A percentile compares a stretch with the other conserved stretches of the same genome.
Evolutionary conservation across 37 sponge, comb jelly and placozoan genomes (phyloP).

Genomic region (Bolinopsis microptera): DNA sequence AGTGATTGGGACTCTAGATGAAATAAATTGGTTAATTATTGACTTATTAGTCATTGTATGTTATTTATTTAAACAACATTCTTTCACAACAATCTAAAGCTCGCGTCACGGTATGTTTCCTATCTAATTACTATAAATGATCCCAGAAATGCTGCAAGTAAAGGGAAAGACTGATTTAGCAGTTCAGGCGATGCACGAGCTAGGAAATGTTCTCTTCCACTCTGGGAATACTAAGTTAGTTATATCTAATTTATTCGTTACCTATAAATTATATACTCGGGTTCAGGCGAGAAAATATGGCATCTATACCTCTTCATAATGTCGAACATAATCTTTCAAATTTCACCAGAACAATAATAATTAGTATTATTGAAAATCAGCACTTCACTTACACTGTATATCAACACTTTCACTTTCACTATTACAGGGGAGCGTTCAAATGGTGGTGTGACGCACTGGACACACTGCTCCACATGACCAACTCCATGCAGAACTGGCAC

Average conservation of each 20-base stretch:
- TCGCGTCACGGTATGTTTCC: too few species aligned
- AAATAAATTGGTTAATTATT: too few species aligned
- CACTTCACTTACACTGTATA: too few species aligned
- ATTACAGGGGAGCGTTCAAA: slow-evolving; percentile 62
- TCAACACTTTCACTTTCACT: background rate
- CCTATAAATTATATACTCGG: background rate
- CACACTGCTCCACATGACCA: slow-evolving; percentile 52
- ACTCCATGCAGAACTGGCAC: slow-evolving; percentile 68
- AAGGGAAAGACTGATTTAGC: slow-evolving; percentile 64
- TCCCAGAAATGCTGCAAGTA: slow-evolving; percentile 54
- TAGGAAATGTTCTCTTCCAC: slow-evolving; percentile 69
- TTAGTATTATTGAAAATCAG: too few species aligned
- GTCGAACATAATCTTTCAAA: too few species aligned
- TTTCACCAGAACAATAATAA: too few species aligned
- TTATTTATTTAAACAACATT: too few species aligned
- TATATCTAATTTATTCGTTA: background rate
- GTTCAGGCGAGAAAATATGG: background rate
- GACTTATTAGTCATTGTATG: too few species aligned
- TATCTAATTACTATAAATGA: background rate
- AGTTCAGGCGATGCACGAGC: slow-evolving; percentile 72
- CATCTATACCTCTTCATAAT: too few species aligned
- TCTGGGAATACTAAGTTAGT: slow-evolving; percentile 70
- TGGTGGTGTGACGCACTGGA: slow-evolving; percentile 76
- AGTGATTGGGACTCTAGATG: too few species aligned
- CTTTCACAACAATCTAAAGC: too few species aligned